Evolutionary conservation across 2,113 vertebrate species (phyloP).

Genomic region (Hiodon alosoides): DNA sequence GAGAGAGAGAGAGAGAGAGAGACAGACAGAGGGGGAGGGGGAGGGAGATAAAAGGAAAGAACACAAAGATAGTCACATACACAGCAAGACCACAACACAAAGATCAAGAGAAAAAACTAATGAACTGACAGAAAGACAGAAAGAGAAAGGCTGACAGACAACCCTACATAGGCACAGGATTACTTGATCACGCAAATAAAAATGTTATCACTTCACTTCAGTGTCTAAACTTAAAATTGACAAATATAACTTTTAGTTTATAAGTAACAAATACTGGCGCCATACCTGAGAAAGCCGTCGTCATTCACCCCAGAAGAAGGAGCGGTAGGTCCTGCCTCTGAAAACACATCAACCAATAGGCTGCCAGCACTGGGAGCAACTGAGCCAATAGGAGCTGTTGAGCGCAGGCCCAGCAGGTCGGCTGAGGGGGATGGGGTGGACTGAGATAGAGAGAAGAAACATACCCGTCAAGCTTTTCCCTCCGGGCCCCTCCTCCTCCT

Average conservation of each 20-base stretch:
- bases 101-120: constrained; percentile 32
- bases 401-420: constrained; percentile 78
- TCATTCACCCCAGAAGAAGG: constrained; percentile 68
- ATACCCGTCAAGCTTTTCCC: background rate
- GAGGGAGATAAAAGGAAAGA: background rate
- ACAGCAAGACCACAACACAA: constrained; percentile 55
- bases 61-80: constrained; percentile 58
- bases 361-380: constrained; percentile 60
- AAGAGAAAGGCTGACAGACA: constrained; percentile 28
- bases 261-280: background rate
- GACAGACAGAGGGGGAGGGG: constrained; percentile 42
- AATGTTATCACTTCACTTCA: background rate
- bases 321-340: constrained; percentile 64
- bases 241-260: background rate
- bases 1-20: constrained; percentile 36
- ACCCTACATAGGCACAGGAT: background rate
- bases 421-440: constrained; percentile 87
- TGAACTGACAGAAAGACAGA: constrained; percentile 18
- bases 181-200: background rate
- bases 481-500: background rate
- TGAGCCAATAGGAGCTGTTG: constrained; percentile 55
- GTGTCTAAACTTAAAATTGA: background rate
- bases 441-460: constrained; percentile 47
- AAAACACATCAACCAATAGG: constrained; percentile 85
- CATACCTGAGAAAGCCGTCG: constrained; percentile 84